These are phyloP conservation scores for Lathronympha strigana DNA, from an alignment of 2,888 invertebrate species.

Conservation along the genomic window DNA sequence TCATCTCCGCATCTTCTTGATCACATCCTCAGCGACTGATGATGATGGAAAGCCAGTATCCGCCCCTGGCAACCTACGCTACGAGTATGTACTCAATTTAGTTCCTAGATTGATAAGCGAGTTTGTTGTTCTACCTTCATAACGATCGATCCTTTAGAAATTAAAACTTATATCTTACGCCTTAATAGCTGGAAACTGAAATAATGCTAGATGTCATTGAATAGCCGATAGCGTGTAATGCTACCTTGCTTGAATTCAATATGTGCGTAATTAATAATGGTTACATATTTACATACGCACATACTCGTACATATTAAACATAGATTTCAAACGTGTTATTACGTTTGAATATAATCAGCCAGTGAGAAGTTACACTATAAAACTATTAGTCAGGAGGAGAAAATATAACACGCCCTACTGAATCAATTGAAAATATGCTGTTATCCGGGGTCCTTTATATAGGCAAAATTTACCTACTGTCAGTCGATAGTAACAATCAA, in stretches of 20 bases:
- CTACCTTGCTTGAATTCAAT: not conserved
- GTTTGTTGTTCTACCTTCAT: too few species aligned
- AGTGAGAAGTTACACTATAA: not conserved
- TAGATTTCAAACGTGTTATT: slow-evolving; percentile 5
- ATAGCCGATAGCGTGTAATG: not conserved
- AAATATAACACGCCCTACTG: not conserved
- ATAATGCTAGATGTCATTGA: not conserved
- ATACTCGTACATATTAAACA: not conserved
- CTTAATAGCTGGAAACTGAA: not conserved
- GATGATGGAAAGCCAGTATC: too few species aligned
- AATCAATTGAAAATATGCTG: not conserved
- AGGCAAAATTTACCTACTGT: not conserved
- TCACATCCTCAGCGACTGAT: not conserved
- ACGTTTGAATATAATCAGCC: slow-evolving; percentile 1
- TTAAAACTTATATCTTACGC: too few species aligned
- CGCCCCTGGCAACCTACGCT: too few species aligned
- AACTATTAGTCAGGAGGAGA: slow-evolving; percentile 1
- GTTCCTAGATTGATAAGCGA: not conserved
- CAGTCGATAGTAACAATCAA: too few species aligned
- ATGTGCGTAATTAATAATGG: slow-evolving; percentile 6
- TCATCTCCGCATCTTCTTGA: too few species aligned
- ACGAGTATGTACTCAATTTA: too few species aligned
- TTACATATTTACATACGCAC: slow-evolving; percentile 10
- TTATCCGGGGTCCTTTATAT: not conserved
- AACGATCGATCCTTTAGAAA: not conserved